A percentile compares a stretch with the other conserved stretches of the same genome.
Conservation (phyloP, 2,888 invertebrate species). For the Trichopoda pennipes region DNA sequence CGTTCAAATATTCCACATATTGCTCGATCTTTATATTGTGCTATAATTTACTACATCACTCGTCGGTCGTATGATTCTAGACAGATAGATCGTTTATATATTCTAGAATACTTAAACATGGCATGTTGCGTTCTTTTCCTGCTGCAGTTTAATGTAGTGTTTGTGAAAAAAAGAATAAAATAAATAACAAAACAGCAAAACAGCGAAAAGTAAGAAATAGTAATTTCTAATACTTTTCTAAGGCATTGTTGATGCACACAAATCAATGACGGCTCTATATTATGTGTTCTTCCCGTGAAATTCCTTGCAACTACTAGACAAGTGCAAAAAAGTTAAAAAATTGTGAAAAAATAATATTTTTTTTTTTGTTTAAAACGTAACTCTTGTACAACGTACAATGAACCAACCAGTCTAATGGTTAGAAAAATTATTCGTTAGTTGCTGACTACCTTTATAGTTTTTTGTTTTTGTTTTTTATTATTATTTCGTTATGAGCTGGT, state of each 20-base stretch:
- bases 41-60: conserved; percentile 24
- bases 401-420: conserved; percentile 34
- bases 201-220: conserved; percentile 40
- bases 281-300: conserved; percentile 45
- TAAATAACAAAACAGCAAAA: conserved; percentile 17
- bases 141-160: conserved; percentile 29
- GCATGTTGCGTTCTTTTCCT: conserved; percentile 51
- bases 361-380: conserved; percentile 36
- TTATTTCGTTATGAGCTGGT: conserved; percentile 2
- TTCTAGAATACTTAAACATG: conserved; percentile 60
- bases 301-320: conserved; percentile 13
- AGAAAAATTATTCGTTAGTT: conserved; percentile 25
- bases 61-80: conserved; percentile 30
- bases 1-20: neutral
- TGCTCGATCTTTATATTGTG: neutral
- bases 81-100: conserved; percentile 47
- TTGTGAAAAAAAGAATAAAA: neutral
- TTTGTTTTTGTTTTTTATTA: neutral
- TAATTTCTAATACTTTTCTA: conserved; percentile 61
- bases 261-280: conserved; percentile 16
- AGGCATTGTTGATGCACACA: conserved; percentile 13
- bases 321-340: conserved; percentile 21
- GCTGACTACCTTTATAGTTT: neutral
- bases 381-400: conserved; percentile 32
- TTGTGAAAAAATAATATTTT: conserved; percentile 17